Percentiles rank a stretch among this genome's conserved stretches.
phyloP scores from a whole-genome alignment of 2,797 vertebrate species.

The Myotis daubentonii region DNA sequence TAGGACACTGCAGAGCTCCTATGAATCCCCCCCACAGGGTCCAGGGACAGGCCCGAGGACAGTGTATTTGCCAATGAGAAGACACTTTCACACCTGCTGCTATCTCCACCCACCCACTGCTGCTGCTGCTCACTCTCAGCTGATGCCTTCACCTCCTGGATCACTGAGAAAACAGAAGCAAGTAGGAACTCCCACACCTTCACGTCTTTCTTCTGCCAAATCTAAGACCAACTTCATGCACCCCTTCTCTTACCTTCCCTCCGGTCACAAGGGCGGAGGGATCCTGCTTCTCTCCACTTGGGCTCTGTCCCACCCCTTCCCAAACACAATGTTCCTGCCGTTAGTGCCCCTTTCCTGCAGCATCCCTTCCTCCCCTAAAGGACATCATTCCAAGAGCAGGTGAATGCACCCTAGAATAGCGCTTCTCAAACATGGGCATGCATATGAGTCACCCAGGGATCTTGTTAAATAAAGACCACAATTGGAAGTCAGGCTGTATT shows the following conservation, averaged over 20 bases:
- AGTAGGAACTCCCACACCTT: neutral
- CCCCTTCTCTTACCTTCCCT: neutral
- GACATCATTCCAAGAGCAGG: neutral
- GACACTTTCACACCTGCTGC: neutral
- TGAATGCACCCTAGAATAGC: neutral
- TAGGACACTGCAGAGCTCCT: neutral
- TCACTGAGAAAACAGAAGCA: conserved; percentile 8
- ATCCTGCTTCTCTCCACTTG: neutral
- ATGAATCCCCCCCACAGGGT: neutral
- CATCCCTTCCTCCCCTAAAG: neutral
- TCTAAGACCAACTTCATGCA: neutral
- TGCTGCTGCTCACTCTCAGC: neutral
- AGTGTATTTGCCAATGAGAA: neutral
- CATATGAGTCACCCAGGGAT: neutral
- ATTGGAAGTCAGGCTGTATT: neutral
- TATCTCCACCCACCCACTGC: neutral
- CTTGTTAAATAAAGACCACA: neutral
- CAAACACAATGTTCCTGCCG: fast-evolving
- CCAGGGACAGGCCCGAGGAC: neutral
- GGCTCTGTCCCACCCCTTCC: neutral
- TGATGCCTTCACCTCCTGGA: neutral
- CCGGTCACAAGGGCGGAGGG: neutral
- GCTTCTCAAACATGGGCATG: neutral
- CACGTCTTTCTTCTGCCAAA: neutral
- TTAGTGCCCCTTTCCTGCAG: neutral